Conservation (phyloP, 2,113 vertebrate genomes). For the Sarotherodon lohbergeri region DNA sequence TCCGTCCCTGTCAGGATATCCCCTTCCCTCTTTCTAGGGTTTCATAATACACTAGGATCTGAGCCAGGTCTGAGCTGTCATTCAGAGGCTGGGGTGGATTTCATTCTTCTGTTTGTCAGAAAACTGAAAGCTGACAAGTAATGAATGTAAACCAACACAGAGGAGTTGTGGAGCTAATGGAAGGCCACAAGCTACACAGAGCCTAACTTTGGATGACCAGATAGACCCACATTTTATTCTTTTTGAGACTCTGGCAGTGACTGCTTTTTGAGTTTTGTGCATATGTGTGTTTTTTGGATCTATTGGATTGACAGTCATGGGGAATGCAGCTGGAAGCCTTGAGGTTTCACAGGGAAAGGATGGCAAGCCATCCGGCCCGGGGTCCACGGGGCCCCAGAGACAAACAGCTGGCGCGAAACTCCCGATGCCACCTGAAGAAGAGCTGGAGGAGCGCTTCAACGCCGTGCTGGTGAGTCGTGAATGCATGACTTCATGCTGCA, state of each 20-base stretch:
- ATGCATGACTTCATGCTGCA: not conserved
- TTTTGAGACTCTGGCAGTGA: not conserved
- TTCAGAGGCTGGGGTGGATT: constrained; percentile 9
- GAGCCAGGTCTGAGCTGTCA: not conserved
- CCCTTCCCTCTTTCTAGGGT: constrained; percentile 52
- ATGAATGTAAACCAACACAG: not conserved
- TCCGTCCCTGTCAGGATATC: constrained; percentile 46
- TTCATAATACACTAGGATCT: constrained; percentile 36
- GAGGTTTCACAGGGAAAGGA: constrained; percentile 67
- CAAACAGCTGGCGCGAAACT: constrained; percentile 62
- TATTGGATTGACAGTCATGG: constrained; percentile 69
- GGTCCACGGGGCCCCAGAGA: constrained; percentile 31
- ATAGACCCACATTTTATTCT: not conserved
- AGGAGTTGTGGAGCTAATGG: not conserved
- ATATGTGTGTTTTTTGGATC: not conserved
- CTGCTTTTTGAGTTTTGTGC: not conserved
- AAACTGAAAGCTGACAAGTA: not conserved
- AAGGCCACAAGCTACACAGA: not conserved
- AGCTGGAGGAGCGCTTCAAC: constrained; percentile 82
- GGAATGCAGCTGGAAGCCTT: constrained; percentile 80
- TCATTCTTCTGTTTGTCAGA: not conserved
- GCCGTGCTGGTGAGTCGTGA: constrained; percentile 78
- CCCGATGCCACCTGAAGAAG: constrained; percentile 76
- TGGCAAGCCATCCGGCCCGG: constrained; percentile 6
- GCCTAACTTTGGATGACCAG: not conserved